Percentiles rank a stretch among this genome's conserved stretches.
phyloP scores from a whole-genome alignment of 2,797 vertebrate species.

The Coregonus suidteri region DNA sequence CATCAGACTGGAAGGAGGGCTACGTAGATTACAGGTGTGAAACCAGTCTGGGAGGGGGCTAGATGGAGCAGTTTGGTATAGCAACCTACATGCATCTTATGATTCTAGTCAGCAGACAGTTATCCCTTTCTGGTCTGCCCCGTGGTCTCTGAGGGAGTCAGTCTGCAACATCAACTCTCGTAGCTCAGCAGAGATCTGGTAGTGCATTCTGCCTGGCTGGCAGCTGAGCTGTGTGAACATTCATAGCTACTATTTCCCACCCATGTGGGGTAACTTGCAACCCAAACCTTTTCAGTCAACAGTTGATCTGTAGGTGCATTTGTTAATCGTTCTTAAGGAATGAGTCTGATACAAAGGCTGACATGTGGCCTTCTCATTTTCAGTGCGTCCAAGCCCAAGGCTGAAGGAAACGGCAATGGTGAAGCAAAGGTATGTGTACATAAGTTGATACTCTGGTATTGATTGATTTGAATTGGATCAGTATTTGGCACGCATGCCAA shows the following conservation, averaged over 20 bases:
- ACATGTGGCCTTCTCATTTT: not conserved
- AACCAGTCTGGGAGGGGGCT: too few species aligned
- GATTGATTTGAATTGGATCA: not conserved
- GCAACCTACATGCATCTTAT: too few species aligned
- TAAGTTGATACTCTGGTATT: not conserved
- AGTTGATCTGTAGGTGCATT: not conserved
- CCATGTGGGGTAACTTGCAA: too few species aligned
- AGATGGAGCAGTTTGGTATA: constrained; percentile 3
- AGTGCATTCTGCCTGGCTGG: not conserved
- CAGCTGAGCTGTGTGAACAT: constrained; percentile 42
- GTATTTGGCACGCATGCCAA: not conserved
- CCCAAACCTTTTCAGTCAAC: too few species aligned
- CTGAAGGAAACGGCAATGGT: constrained; percentile 4
- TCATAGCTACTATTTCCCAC: too few species aligned
- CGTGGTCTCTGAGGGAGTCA: constrained; percentile 69
- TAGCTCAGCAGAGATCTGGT: constrained; percentile 27
- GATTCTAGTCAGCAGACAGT: constrained; percentile 66
- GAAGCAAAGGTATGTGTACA: not conserved
- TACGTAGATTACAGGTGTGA: constrained; percentile 89
- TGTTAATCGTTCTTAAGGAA: not conserved
- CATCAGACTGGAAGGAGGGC: constrained; percentile 78
- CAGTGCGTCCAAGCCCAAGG: not conserved
- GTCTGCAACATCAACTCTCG: constrained; percentile 76
- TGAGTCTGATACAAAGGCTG: not conserved
- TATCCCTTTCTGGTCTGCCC: constrained; percentile 75